phyloP scores from a whole-genome alignment of 2,113 vertebrate species.

The Sigmodon hispidus region DNA sequence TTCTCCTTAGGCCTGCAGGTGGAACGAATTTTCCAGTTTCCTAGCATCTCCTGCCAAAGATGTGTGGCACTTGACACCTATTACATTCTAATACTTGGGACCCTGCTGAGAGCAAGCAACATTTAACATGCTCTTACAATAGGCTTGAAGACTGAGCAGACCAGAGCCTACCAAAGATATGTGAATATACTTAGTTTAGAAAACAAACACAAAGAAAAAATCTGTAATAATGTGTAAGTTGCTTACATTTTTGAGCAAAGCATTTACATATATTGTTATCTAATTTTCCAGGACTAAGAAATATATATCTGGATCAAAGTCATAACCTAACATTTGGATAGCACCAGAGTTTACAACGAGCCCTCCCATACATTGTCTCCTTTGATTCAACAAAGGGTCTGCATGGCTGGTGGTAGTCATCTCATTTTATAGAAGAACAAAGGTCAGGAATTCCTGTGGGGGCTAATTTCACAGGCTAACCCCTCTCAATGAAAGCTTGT shows the following conservation, averaged over 20 bases:
- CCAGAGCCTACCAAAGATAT: neutral
- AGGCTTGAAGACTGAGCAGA: neutral
- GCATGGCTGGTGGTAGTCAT: neutral
- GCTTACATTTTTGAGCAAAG: neutral
- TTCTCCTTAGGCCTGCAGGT: neutral
- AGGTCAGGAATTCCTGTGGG: neutral
- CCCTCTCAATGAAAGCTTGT: neutral
- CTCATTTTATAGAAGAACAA: neutral
- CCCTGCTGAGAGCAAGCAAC: neutral
- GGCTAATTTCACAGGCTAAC: neutral
- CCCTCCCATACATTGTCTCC: neutral
- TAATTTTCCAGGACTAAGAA: conserved; percentile 25
- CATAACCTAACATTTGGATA: conserved; percentile 22
- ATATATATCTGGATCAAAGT: neutral
- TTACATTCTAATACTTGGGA: neutral
- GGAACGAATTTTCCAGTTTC: neutral
- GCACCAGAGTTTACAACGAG: neutral
- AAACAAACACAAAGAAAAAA: conserved; percentile 51
- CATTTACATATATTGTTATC: neutral
- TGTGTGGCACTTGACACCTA: neutral
- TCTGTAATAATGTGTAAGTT: conserved; percentile 38
- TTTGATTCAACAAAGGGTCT: neutral
- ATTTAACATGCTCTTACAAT: conserved; percentile 6
- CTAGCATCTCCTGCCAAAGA: neutral
- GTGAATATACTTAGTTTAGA: neutral